Base-by-base conservation (phyloP, 2,888 invertebrate genomes). In the Nomada fucata region DNA sequence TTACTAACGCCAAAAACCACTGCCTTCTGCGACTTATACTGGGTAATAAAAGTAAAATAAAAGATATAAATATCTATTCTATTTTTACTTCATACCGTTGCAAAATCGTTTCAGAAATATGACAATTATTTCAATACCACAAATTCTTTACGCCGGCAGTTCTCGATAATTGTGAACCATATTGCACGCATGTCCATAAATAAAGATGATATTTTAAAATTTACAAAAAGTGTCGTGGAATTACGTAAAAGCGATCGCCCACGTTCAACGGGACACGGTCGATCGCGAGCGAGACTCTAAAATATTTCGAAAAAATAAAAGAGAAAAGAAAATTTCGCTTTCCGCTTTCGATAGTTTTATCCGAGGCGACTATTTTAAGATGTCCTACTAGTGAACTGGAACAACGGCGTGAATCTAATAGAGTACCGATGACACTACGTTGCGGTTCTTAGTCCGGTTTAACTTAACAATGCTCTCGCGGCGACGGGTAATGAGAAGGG, bases 371-470 rank as follows among this genome's bases (percentile, higher is more conserved):
- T 84, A 84, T 84, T 84, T 84, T 76, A 65, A 76, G 73, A 36
- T 57, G 80, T 76, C 80, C 84, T 79, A 83, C 84, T 79, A 55
- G 42, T 2, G 80, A 84, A 84, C 67, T 84, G 80, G 84, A 84
- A 84, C 84, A 76, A 84, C 76, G 71, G 55, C 61, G 76, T 70
- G 76, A 69, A 63, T 53, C 68, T 80, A 67, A 84, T 70, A 68
- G 84, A 84, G 84, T 84, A 84, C 80, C 18, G 73, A 84, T 74
- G 65, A 63, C 70, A 57, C 29, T 36, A 59, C 73, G 55, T 73
- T 80, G 80, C 63, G 70, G 57, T 70, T 76, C 72, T 68, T 57
- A 29, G 47, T 69, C 63, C 64, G 59, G 71, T 67, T 74, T 80
- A 84, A 79, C 72, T 73, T 76, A 80, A 76, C 73, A 60, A 67